These are phyloP conservation scores for Lordiphosa clarofinis DNA, from an alignment of 1,140 invertebrate genomes.

Conservation along the genomic window DNA sequence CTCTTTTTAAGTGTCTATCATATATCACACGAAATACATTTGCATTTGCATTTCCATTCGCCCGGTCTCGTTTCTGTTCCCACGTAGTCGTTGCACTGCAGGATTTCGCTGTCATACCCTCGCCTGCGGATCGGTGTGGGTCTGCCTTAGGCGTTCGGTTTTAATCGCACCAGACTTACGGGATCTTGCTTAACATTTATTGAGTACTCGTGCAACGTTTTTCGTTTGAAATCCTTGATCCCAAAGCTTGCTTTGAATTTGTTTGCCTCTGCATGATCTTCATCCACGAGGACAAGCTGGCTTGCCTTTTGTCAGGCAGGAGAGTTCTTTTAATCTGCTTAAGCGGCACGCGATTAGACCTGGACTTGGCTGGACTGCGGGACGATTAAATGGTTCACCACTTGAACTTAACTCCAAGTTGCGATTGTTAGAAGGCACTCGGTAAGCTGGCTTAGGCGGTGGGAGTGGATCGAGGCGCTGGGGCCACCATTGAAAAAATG, in stretches of 20 bases:
- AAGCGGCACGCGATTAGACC: constrained; percentile 59
- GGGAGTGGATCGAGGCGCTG: constrained; percentile 7
- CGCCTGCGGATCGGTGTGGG: constrained; percentile 9
- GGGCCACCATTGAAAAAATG: not conserved
- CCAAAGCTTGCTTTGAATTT: constrained; percentile 67
- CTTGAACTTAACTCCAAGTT: constrained; percentile 58
- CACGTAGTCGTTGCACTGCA: constrained; percentile 25
- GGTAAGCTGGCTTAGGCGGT: constrained; percentile 29
- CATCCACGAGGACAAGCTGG: constrained; percentile 5
- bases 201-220: constrained; percentile 45
- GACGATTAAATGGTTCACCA: constrained; percentile 54
- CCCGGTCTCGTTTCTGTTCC: constrained; percentile 31
- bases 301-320: constrained; percentile 30
- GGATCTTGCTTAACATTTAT: constrained; percentile 73
- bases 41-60: constrained; percentile 34
- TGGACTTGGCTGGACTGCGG: constrained; percentile 13
- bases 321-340: constrained; percentile 49
- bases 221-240: constrained; percentile 53
- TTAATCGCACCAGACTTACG: constrained; percentile 73
- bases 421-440: constrained; percentile 39
- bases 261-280: constrained; percentile 40
- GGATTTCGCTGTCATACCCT: constrained; percentile 22
- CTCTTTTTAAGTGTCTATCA: constrained; percentile 70
- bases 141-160: constrained; percentile 45
- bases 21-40: constrained; percentile 47